Percentiles rank a stretch among this genome's conserved stretches.
These are phyloP conservation scores for Otolemur crassicaudatus DNA, from an alignment of 2,797 vertebrate genomes.

Conservation along the genomic window DNA sequence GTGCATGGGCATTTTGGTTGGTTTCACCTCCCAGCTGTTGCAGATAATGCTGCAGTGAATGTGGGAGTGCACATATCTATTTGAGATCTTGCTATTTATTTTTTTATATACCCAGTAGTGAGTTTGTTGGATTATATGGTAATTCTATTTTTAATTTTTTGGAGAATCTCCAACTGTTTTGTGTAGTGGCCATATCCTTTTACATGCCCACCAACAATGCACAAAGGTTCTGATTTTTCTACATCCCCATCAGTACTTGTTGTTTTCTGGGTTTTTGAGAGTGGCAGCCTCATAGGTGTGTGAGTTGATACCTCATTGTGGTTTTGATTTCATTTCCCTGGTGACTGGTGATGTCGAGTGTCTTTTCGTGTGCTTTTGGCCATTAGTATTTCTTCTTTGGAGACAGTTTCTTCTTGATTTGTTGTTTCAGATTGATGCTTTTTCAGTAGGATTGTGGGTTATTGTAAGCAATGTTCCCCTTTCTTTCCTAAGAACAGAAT, in stretches of 20 bases:
- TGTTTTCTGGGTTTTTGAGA: background rate
- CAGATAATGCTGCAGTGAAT: background rate
- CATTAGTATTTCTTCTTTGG: slow-evolving; percentile 10
- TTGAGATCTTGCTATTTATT: background rate
- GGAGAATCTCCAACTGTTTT: background rate
- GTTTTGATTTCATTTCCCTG: slow-evolving; percentile 22
- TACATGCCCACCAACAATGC: background rate
- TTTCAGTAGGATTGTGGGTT: slow-evolving; percentile 22
- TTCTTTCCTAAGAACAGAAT: slow-evolving; percentile 38
- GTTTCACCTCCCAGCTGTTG: background rate
- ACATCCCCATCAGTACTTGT: background rate
- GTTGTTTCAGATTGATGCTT: slow-evolving; percentile 50
- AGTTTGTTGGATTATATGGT: background rate
- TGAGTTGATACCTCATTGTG: background rate
- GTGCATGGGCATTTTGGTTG: background rate
- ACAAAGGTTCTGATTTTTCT: background rate
- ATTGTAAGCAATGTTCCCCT: slow-evolving; percentile 7
- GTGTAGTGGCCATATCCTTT: background rate
- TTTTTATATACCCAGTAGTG: background rate
- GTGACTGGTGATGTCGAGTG: background rate
- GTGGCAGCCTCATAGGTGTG: background rate
- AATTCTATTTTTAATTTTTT: slow-evolving; percentile 24
- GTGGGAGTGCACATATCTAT: background rate
- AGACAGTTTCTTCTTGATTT: slow-evolving; percentile 26
- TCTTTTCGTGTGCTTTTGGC: slow-evolving; percentile 27